A percentile compares a stretch with the other conserved stretches of the same genome.
Conservation (phyloP, 2,113 vertebrate species). For the Sturnus vulgaris region DNA sequence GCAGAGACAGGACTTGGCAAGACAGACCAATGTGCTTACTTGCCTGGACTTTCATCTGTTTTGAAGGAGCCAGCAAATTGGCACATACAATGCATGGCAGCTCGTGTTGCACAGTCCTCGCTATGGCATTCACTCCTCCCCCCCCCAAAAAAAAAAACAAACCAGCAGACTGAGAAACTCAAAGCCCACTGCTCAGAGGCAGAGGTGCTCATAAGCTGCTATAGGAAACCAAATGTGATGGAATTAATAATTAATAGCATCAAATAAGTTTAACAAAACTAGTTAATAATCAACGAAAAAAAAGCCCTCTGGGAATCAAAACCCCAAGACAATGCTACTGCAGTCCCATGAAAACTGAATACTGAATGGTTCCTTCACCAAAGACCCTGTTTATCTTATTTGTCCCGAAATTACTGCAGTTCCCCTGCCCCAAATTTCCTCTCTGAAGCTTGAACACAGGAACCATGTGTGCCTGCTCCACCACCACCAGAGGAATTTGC, state of each 20-base stretch:
- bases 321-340: neutral
- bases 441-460: neutral
- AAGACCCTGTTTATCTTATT: neutral
- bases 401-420: neutral
- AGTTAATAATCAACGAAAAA: neutral
- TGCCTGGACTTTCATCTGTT: neutral
- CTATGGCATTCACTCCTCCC: accelerated
- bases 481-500: neutral
- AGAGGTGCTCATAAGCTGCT: neutral
- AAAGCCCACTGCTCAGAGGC: neutral
- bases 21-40: neutral
- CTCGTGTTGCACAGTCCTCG: accelerated
- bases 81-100: neutral
- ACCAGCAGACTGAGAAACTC: neutral
- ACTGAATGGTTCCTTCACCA: neutral
- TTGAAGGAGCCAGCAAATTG: neutral
- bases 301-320: neutral
- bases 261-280: neutral
- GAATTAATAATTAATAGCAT: conserved; percentile 13
- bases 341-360: neutral
- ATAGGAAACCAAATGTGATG: neutral
- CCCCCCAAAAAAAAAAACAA: neutral
- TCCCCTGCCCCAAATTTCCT: neutral
- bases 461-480: neutral
- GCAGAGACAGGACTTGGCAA: neutral